Conservation (phyloP, 1,140 invertebrate species). For the Bombyx mandarina region DNA sequence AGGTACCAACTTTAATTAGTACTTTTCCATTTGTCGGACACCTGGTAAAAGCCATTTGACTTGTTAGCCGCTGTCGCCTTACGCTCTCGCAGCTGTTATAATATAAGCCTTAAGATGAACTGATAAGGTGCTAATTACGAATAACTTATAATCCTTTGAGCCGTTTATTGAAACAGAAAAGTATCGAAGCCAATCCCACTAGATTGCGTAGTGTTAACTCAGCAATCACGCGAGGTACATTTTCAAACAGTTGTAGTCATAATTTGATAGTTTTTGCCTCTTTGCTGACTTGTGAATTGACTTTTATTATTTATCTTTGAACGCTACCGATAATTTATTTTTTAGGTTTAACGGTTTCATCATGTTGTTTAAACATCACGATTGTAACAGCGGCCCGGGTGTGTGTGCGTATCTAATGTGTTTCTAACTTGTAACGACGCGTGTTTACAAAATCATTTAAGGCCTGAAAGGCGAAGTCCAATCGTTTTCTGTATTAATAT, state of each 20-base stretch:
- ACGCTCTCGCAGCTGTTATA: conserved; percentile 7
- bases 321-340: conserved; percentile 44
- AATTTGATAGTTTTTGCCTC: conserved; percentile 59
- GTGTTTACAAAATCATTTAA: conserved; percentile 18
- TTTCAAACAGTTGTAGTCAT: conserved; percentile 58
- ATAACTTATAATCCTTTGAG: conserved; percentile 2
- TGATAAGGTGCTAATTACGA: conserved; percentile 28
- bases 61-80: conserved; percentile 42
- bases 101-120: conserved; percentile 34
- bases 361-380: conserved; percentile 44
- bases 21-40: conserved; percentile 62
- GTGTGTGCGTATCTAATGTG: conserved; percentile 11
- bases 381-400: conserved; percentile 12
- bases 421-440: conserved; percentile 12
- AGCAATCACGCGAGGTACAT: conserved; percentile 51
- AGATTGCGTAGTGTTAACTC: conserved; percentile 48
- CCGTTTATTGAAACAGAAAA: conserved; percentile 43
- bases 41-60: conserved; percentile 61
- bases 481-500: conserved; percentile 7
- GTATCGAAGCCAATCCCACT: conserved; percentile 52
- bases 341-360: conserved; percentile 54
- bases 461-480: conserved; percentile 4
- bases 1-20: conserved; percentile 60
- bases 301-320: conserved; percentile 55
- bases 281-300: conserved; percentile 48